Evolutionary conservation across 2,888 invertebrate genomes (phyloP), one percentile per base, ranked within the genome.

Genomic region (Pycnomerus fuliginosus): DNA sequence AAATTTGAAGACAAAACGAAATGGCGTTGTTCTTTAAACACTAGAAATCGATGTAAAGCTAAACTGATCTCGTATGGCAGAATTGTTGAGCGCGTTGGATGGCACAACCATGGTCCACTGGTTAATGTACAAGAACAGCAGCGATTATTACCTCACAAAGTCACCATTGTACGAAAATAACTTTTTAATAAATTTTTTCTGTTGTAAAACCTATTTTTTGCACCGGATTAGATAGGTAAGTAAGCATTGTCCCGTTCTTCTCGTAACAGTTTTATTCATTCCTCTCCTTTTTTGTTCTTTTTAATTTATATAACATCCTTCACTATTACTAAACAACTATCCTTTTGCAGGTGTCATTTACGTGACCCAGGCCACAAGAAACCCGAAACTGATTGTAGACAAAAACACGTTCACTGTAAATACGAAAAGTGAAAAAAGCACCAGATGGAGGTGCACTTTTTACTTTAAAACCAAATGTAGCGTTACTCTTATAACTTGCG

Each of bases 391-490:
- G n/a, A 49, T 57, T 2, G 33, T 60, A 16, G 56, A 62, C 22
- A 38, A 50, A 12, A 58, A 60, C 31, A 47, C 48, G 22, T 64
- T 57, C 27, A 46, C 56, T 2, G 45, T 62, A 3, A 56, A 60
- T 31, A 43, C 44, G 11, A 60, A 57, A 44, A 30, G 39, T 3
- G 51, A 39, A 3, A 40, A 46, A 15, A 50, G 42, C 23, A 61
- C 61, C 2, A 47, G 57, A 36, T 62, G 62, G 62, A 45, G 59
- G 12, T 62, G 62, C 37, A 55, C 55, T 2, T 53, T 54, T 22
- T 60, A 58, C 40, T 55, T 48, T 37, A 64, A 60, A 33, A 56
- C 55, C 14, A 61, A 56, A 49, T 65, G 65, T 45, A 53, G 52
- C 33, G 62, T 58, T 3, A 56, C 56, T 14, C 37, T 65, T 3